A percentile compares a stretch with the other conserved stretches of the same genome.
These are phyloP conservation scores for Tolypeutes matacus DNA, from an alignment of 2,797 vertebrate genomes.

Conservation along the genomic window DNA sequence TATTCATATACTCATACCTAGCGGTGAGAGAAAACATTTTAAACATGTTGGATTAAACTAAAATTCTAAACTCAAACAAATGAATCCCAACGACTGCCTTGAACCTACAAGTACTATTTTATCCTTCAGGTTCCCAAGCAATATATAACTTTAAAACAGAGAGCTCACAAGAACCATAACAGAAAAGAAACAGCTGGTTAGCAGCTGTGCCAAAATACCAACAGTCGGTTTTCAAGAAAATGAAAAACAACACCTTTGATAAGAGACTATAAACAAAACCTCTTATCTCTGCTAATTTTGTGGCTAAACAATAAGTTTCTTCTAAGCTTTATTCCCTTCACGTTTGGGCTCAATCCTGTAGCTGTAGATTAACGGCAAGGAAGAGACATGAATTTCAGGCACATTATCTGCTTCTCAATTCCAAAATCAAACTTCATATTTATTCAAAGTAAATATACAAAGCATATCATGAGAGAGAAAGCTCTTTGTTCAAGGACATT, in stretches of 20 bases:
- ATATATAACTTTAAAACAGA: conserved; percentile 51
- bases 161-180: not conserved
- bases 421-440: conserved; percentile 59
- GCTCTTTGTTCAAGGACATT: conserved; percentile 52
- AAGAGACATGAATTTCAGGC: conserved; percentile 45
- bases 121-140: conserved; percentile 1
- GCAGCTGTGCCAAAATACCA: conserved; percentile 40
- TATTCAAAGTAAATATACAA: conserved; percentile 54
- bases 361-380: conserved; percentile 25
- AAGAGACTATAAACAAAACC: not conserved
- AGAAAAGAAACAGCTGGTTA: conserved; percentile 66
- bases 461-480: not conserved
- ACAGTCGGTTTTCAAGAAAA: conserved; percentile 56
- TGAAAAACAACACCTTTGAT: conserved; percentile 42
- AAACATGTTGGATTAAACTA: conserved; percentile 13
- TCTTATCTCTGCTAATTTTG: conserved; percentile 44
- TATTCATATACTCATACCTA: conserved; percentile 3
- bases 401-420: conserved; percentile 50
- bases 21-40: conserved; percentile 59
- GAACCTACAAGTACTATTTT: conserved; percentile 29
- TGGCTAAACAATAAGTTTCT: not conserved
- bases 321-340: conserved; percentile 46
- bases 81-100: conserved; percentile 17
- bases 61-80: conserved; percentile 51
- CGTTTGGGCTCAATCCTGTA: not conserved